These are phyloP conservation scores for Drosophila antonietae DNA, from an alignment of 2,888 invertebrate species.

Conservation along the genomic window DNA sequence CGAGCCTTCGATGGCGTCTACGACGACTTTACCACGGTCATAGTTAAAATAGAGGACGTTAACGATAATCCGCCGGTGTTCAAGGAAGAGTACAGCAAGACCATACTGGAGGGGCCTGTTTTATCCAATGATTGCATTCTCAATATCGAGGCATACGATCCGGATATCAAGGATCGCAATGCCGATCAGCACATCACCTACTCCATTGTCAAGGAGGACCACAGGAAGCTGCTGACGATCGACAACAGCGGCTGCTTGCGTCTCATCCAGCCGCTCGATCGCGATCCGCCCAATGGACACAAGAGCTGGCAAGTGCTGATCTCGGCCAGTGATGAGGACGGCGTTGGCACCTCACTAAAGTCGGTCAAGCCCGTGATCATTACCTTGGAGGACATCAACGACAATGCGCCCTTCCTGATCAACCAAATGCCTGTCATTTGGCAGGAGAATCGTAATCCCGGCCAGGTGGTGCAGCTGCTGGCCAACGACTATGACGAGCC, in stretches of 20 bases:
- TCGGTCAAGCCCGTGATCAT: constrained; percentile 89
- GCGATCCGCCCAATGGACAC: constrained; percentile 95
- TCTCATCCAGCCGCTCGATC: constrained; percentile 89
- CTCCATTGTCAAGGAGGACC: constrained; percentile 89
- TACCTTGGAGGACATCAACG: constrained; percentile 93
- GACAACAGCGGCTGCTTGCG: constrained; percentile 90
- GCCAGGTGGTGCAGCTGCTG: constrained; percentile 88
- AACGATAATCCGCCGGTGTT: constrained; percentile 97
- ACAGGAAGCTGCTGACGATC: constrained; percentile 89
- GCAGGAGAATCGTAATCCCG: constrained; percentile 91
- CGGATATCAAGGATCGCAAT: constrained; percentile 91
- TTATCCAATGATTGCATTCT: constrained; percentile 89
- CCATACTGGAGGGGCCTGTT: constrained; percentile 90
- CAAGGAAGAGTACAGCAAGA: constrained; percentile 89
- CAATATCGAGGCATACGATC: constrained; percentile 91
- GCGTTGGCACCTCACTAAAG: constrained; percentile 86
- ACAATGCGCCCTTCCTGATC: constrained; percentile 95
- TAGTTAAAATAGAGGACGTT: constrained; percentile 94
- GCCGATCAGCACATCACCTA: constrained; percentile 92
- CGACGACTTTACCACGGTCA: constrained; percentile 92
- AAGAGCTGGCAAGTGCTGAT: constrained; percentile 91
- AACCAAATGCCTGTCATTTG: constrained; percentile 93
- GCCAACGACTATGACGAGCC: constrained; percentile 93
- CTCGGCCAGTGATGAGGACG: constrained; percentile 91
- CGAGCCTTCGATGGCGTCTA: constrained; percentile 93